Evolutionary conservation across 2,888 invertebrate species (phyloP).

Genomic region (Altica lythri): DNA sequence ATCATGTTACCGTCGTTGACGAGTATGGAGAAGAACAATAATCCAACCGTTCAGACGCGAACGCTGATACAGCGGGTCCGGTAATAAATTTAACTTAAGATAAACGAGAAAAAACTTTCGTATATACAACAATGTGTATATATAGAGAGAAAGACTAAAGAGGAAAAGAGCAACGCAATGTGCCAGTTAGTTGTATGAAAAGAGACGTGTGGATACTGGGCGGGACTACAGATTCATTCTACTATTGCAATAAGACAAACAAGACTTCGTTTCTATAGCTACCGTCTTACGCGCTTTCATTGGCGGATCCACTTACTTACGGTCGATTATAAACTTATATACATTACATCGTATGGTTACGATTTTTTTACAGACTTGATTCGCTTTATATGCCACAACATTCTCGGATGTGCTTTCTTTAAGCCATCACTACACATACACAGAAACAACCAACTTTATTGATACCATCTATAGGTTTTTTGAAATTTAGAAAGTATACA

Average conservation of each 20-base stretch:
- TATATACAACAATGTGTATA: conserved; percentile 38
- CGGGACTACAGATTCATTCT: conserved; percentile 56
- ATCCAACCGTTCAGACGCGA: too few relatives aligned
- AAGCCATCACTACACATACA: too few relatives aligned
- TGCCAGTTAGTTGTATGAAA: conserved; percentile 45
- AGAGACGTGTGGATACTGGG: conserved; percentile 57
- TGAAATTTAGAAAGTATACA: too few relatives aligned
- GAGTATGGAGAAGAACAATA: too few relatives aligned
- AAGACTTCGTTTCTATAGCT: conserved; percentile 58
- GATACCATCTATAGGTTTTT: too few relatives aligned
- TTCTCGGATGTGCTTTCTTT: conserved; percentile 32
- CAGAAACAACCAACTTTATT: too few relatives aligned
- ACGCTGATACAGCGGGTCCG: too few relatives aligned
- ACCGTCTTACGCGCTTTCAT: conserved; percentile 58
- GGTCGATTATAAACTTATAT: conserved; percentile 49
- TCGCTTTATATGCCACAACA: conserved; percentile 28
- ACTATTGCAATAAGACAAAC: conserved; percentile 57
- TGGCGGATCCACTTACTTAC: conserved; percentile 51
- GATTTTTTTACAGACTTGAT: conserved; percentile 34
- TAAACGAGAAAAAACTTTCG: conserved; percentile 42
- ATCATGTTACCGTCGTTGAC: too few relatives aligned
- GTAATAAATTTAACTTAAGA: conserved; percentile 45
- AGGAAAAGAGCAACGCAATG: conserved; percentile 42
- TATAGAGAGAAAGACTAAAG: conserved; percentile 35
- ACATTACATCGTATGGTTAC: conserved; percentile 37